Base-by-base conservation (phyloP, 2,113 vertebrate species). In the Oreochromis spilurus region DNA sequence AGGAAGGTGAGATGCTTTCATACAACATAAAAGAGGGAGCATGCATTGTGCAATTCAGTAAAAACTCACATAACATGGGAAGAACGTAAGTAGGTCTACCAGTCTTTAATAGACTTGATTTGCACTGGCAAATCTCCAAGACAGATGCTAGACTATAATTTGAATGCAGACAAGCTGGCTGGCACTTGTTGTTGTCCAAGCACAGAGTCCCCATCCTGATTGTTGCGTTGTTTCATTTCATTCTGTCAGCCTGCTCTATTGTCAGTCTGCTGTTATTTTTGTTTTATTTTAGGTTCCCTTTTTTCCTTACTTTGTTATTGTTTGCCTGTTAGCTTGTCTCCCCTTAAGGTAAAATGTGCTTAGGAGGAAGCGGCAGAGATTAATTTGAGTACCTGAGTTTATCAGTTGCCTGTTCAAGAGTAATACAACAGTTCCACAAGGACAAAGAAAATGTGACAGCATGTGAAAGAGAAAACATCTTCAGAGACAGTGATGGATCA, bases 81-180 rank as follows among this genome's bases (percentile, higher is more conserved):
- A 55, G 65, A 75, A 75, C 36, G 81, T 78, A 87, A 26, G 50
- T 53, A 86, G 79, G 80, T 67, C 62, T 77, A 48, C 82, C 70
- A 38, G 4, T 86, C 54, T 91, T 88, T 78, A 87, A 90, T 90
- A 83, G 67, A 89, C 40, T 89, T 91, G 67, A 90, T 88, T 89
- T 85, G 87, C 55, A 84, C 38, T 13, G 14, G 83, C 88, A 90
- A 87, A 89, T 89, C 86, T 89, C 84, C 86, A 87, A 90, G 86
- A 81, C 87, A 93, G 89, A 94, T 92, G 93, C 87, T 83, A 26
- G 60, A 85, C 88, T 91, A 88, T 93, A 24, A 88, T 88, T 83
- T 92, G 58, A 92, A 92, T 88, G 78, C 84, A 81, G 48, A 60
- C 54, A 26, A 81, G 79, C 87, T 70, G 48, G 75, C 60, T 91